Evolutionary conservation across 2,888 invertebrate species (phyloP).

Genomic region (Leptinotarsa peninsularis): DNA sequence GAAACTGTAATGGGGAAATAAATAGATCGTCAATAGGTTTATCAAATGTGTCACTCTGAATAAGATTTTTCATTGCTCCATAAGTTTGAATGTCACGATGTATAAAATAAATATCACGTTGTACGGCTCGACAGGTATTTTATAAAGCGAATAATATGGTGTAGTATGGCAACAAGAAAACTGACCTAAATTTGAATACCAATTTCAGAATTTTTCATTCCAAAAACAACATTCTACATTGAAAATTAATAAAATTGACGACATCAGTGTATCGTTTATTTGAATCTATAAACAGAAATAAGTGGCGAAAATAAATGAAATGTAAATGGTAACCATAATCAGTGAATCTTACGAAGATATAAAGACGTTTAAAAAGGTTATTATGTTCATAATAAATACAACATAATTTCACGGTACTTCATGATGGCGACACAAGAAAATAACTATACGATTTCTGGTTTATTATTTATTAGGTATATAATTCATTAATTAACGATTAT

Average conservation of each 20-base stretch:
- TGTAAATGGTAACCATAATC: conserved; percentile 3
- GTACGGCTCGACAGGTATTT: too few species aligned
- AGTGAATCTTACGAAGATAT: conserved; percentile 5
- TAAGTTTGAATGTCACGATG: too few species aligned
- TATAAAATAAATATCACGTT: too few species aligned
- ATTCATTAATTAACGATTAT: conserved; percentile 25
- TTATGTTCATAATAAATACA: conserved; percentile 17
- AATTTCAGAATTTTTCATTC: not conserved
- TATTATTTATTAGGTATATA: conserved; percentile 18
- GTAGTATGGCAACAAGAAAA: not conserved
- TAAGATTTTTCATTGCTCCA: too few species aligned
- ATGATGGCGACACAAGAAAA: conserved; percentile 3
- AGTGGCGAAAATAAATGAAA: not conserved
- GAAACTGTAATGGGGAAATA: too few species aligned
- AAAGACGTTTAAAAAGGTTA: conserved; percentile 12
- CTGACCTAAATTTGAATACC: not conserved
- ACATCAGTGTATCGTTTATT: not conserved
- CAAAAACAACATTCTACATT: not conserved
- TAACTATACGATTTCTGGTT: conserved; percentile 10
- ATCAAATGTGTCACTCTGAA: too few species aligned
- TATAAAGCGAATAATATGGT: not conserved
- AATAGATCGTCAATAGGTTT: too few species aligned
- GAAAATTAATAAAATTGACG: not conserved
- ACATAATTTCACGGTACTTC: conserved; percentile 13
- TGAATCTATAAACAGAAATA: conserved; percentile 7